Evolutionary conservation across 2,113 vertebrate species (phyloP).

Genomic region (Pelusios castaneus): DNA sequence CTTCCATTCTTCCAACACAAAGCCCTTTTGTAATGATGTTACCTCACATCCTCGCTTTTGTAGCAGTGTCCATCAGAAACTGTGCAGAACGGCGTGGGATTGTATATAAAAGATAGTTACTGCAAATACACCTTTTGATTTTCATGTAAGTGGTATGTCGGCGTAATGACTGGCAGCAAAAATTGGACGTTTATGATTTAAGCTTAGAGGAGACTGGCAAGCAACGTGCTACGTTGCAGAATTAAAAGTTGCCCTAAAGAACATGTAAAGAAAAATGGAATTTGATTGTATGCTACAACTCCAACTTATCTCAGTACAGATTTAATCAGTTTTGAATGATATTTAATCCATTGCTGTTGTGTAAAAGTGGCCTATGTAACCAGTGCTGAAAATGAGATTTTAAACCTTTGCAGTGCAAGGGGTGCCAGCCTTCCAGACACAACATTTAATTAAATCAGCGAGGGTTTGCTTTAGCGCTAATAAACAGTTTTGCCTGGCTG

Average conservation of each 20-base stretch:
- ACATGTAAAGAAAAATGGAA: constrained; percentile 41
- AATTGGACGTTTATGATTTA: constrained; percentile 13
- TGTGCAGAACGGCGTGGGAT: neutral
- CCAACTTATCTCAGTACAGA: constrained; percentile 32
- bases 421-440: constrained; percentile 37
- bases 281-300: constrained; percentile 16
- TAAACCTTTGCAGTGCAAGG: neutral
- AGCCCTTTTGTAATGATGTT: neutral
- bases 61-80: neutral
- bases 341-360: constrained; percentile 37
- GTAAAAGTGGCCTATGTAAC: constrained; percentile 29
- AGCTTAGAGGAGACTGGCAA: constrained; percentile 24
- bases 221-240: neutral
- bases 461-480: constrained; percentile 13
- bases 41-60: neutral
- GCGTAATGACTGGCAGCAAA: constrained; percentile 33
- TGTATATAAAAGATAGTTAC: constrained; percentile 7
- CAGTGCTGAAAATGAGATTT: constrained; percentile 14
- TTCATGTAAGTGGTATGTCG: constrained; percentile 5
- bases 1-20: neutral
- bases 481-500: neutral
- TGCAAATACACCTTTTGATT: neutral
- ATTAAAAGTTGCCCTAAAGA: neutral
- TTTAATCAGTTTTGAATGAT: constrained; percentile 40
- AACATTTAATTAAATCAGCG: constrained; percentile 3